A percentile compares a stretch with the other conserved stretches of the same genome.
These are phyloP conservation scores for Rhabdomys pumilio DNA, from an alignment of 2,797 vertebrate species.

Conservation along the genomic window DNA sequence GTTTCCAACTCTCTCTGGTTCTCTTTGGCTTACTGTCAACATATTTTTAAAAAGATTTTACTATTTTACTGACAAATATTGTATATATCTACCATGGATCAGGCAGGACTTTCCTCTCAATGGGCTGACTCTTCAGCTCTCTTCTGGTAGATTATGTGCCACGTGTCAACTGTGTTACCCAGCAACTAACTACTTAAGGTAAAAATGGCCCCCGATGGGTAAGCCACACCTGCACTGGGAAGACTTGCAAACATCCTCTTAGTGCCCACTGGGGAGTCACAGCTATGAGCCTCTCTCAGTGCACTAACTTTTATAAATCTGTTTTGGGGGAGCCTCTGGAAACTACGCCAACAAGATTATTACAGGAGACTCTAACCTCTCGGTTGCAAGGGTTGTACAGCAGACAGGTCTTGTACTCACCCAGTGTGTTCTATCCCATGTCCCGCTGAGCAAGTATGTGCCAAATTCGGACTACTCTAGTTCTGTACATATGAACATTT, in stretches of 20 bases:
- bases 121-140: background rate
- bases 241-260: background rate
- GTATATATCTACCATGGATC: background rate
- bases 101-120: background rate
- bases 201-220: background rate
- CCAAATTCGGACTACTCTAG: background rate
- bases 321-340: background rate
- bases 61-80: background rate
- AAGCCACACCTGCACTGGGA: background rate
- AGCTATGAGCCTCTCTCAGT: background rate
- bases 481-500: background rate
- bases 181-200: background rate
- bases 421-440: background rate
- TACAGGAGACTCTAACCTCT: background rate
- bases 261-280: background rate
- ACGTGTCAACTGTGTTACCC: background rate
- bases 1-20: background rate
- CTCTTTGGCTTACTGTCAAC: background rate
- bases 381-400: background rate
- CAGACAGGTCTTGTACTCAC: background rate
- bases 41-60: background rate
- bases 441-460: background rate
- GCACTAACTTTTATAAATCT: conserved; percentile 1
- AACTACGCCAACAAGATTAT: background rate
- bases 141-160: background rate